Percentiles rank a stretch among this genome's conserved stretches.
These are phyloP conservation scores for Anaspis maculata DNA, from an alignment of 2,888 invertebrate species.

Conservation along the genomic window DNA sequence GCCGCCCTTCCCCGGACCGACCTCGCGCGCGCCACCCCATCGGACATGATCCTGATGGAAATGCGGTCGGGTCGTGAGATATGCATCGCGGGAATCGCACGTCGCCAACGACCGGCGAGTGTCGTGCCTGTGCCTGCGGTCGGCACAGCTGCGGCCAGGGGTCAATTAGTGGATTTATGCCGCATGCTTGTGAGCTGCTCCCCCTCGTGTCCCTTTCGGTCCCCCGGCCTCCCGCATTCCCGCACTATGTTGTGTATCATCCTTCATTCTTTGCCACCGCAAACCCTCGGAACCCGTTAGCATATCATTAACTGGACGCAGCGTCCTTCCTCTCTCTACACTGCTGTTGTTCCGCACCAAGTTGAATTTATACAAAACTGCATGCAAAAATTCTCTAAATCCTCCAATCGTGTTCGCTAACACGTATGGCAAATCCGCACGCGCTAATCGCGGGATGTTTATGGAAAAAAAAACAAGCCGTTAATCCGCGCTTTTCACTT, in stretches of 20 bases:
- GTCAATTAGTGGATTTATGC: constrained; percentile 35
- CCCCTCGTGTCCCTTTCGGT: constrained; percentile 20
- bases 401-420: too few species aligned
- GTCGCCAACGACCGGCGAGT: constrained; percentile 9
- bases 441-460: too few species aligned
- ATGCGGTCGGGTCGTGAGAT: constrained; percentile 14
- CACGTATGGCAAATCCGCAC: too few species aligned
- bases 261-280: constrained; percentile 7
- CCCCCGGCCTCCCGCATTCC: constrained; percentile 9
- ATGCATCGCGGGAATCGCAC: constrained; percentile 15
- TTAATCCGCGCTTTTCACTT: too few species aligned
- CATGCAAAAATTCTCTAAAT: too few species aligned
- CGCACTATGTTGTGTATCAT: constrained; percentile 5
- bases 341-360: too few species aligned
- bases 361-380: too few species aligned
- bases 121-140: constrained; percentile 21
- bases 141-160: constrained; percentile 29
- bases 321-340: too few species aligned
- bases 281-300: constrained; percentile 1
- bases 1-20: too few species aligned
- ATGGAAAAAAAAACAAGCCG: too few species aligned
- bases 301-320: constrained; percentile 1
- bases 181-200: constrained; percentile 22
- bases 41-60: too few species aligned
- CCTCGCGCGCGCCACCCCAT: too few species aligned